phyloP scores from a whole-genome alignment of 2,888 invertebrate genomes.

The Eristalis intricaria region DNA sequence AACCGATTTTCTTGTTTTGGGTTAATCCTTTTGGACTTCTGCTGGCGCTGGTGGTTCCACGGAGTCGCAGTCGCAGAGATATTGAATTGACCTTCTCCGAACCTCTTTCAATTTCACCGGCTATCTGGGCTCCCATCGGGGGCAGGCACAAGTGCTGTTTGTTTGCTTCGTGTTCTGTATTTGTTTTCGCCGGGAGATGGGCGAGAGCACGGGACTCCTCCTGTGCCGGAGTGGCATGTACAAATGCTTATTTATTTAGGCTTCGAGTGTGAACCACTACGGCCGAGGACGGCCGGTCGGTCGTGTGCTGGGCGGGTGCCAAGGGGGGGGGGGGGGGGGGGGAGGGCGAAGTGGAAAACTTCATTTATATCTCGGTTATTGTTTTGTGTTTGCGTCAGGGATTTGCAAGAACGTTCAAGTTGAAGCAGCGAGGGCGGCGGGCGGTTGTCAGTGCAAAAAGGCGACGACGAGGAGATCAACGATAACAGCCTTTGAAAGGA shows the following conservation, averaged over 20 bases:
- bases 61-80: constrained; percentile 32
- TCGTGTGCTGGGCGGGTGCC: too few species aligned
- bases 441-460: background rate
- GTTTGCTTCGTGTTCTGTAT: constrained; percentile 31
- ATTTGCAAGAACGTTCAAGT: background rate
- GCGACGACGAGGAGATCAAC: constrained; percentile 37
- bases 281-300: background rate
- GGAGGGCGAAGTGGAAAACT: constrained; percentile 25
- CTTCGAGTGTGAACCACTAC: constrained; percentile 20
- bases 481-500: constrained; percentile 43
- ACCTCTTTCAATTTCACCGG: constrained; percentile 41
- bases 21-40: constrained; percentile 61
- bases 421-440: background rate
- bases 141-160: constrained; percentile 16
- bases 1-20: constrained; percentile 53
- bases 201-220: background rate
- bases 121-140: constrained; percentile 6
- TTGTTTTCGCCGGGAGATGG: background rate
- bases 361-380: constrained; percentile 57
- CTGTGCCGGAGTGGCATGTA: constrained; percentile 6
- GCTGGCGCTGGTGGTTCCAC: constrained; percentile 1
- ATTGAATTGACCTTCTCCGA: constrained; percentile 34
- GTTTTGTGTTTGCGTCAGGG: constrained; percentile 37
- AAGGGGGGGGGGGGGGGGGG: background rate
- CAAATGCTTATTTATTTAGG: constrained; percentile 60